Percentiles rank a stretch among this genome's conserved stretches.
phyloP scores from a whole-genome alignment of 2,797 vertebrate genomes.

The Scomberomorus guttatus region DNA sequence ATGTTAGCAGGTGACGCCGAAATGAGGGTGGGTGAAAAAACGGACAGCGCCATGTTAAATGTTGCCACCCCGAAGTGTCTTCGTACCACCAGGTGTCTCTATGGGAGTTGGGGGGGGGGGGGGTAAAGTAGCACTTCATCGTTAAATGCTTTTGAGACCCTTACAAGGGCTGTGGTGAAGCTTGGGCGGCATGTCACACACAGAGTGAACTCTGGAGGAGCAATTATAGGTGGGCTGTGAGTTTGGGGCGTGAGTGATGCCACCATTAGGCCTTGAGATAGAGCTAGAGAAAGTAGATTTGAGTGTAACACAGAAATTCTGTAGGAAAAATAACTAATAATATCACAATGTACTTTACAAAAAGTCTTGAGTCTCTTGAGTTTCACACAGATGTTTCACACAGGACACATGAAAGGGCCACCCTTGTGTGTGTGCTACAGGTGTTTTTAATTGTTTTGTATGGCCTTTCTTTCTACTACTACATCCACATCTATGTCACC shows the following conservation, averaged over 20 bases:
- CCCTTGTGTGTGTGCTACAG: background rate
- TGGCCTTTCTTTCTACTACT: constrained; percentile 12
- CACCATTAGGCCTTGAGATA: constrained; percentile 37
- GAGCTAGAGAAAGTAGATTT: constrained; percentile 50
- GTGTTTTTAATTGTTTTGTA: background rate
- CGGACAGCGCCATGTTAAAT: constrained; percentile 72
- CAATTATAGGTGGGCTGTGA: constrained; percentile 83
- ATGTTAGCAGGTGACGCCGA: constrained; percentile 71
- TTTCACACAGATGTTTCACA: background rate
- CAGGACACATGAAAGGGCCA: background rate
- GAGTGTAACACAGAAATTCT: background rate
- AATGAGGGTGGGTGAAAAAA: constrained; percentile 72
- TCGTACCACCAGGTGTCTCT: constrained; percentile 66
- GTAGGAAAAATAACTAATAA: background rate
- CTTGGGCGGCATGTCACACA: constrained; percentile 82
- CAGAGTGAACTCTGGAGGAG: constrained; percentile 75
- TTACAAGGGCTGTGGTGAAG: constrained; percentile 62
- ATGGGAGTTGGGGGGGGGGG: background rate
- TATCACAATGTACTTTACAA: background rate
- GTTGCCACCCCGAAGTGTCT: constrained; percentile 60
- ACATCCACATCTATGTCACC: constrained; percentile 14
- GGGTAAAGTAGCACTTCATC: constrained; percentile 56
- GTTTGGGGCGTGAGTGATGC: constrained; percentile 63
- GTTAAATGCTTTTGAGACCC: constrained; percentile 75
- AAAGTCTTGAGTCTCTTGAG: background rate